Conservation (phyloP, 2,797 vertebrate species). For the Enteromius anoplus region DNA sequence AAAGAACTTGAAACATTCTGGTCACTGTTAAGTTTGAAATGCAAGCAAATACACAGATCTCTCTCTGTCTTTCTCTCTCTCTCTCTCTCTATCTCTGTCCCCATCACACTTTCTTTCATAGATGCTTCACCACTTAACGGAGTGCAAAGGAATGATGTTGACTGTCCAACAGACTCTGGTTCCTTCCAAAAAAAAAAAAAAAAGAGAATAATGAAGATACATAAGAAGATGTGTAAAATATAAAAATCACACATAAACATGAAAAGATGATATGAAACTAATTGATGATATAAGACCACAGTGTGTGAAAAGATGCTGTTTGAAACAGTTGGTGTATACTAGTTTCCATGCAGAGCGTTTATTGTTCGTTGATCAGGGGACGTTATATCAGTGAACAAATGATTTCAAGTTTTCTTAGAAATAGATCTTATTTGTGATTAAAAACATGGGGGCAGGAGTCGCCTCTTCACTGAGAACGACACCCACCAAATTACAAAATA, state of each 20-base stretch:
- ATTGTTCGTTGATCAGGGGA: conserved; percentile 73
- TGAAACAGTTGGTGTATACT: conserved; percentile 81
- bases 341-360: conserved; percentile 77
- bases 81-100: conserved; percentile 31
- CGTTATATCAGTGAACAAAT: conserved; percentile 63
- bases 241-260: conserved; percentile 43
- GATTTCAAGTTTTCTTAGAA: conserved; percentile 71
- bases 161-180: conserved; percentile 76
- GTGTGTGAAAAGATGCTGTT: conserved; percentile 77
- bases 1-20: conserved; percentile 82
- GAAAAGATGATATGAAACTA: conserved; percentile 63
- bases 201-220: conserved; percentile 63
- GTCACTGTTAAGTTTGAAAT: conserved; percentile 83
- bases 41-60: conserved; percentile 75
- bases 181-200: conserved; percentile 67
- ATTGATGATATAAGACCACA: conserved; percentile 74
- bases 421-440: conserved; percentile 70
- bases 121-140: conserved; percentile 67
- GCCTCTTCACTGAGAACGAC: conserved; percentile 70
- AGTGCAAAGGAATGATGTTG: conserved; percentile 74
- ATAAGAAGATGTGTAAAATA: conserved; percentile 65
- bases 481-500: conserved; percentile 66
- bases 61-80: conserved; percentile 1
- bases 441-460: conserved; percentile 71
- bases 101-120: conserved; percentile 47